phyloP scores from a whole-genome alignment of 1,140 invertebrate genomes.

The Aphaenogaster ashmeadi region DNA sequence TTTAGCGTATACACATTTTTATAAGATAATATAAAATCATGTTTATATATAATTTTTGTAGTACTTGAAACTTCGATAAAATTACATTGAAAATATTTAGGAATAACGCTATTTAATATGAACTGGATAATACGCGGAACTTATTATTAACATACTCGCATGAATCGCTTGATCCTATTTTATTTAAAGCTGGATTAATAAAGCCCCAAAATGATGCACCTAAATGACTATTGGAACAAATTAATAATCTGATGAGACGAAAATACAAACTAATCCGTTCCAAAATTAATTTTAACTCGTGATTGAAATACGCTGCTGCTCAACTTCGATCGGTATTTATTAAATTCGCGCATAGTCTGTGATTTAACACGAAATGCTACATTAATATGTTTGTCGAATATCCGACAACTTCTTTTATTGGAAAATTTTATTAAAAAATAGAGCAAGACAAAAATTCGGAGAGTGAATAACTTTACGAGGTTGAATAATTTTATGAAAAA shows the following conservation, averaged over 20 bases:
- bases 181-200: slow-evolving; percentile 50
- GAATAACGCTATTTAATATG: neutral
- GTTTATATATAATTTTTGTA: neutral
- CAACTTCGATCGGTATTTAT: slow-evolving; percentile 36
- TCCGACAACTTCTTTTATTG: slow-evolving; percentile 39
- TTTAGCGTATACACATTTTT: neutral
- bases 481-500: slow-evolving; percentile 12
- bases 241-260: slow-evolving; percentile 55
- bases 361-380: neutral
- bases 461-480: neutral
- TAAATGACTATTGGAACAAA: slow-evolving; percentile 51
- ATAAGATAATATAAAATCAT: neutral
- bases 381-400: slow-evolving; percentile 40
- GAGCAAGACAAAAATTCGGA: neutral
- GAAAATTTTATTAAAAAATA: slow-evolving; percentile 35
- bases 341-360: slow-evolving; percentile 21
- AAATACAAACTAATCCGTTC: slow-evolving; percentile 58
- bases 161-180: slow-evolving; percentile 34
- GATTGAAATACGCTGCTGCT: slow-evolving; percentile 54
- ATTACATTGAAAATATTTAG: neutral
- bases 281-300: slow-evolving; percentile 49
- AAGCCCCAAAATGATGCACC: slow-evolving; percentile 21
- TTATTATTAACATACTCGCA: slow-evolving; percentile 31
- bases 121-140: slow-evolving; percentile 20
- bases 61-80: neutral